These are phyloP conservation scores for Epicampocera succincta DNA, from an alignment of 2,888 invertebrate species.

Conservation along the genomic window DNA sequence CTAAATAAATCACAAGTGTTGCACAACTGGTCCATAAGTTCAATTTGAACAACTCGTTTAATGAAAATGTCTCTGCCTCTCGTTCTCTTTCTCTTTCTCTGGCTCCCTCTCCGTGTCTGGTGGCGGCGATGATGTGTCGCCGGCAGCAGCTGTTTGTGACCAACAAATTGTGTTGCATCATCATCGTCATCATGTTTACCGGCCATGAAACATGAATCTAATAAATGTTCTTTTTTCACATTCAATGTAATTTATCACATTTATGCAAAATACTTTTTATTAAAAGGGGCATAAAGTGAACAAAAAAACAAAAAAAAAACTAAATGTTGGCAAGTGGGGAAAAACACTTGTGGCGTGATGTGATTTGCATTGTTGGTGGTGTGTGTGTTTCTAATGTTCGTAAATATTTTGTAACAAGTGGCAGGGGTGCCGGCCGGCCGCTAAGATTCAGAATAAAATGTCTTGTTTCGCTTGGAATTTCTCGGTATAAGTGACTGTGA, in stretches of 20 bases:
- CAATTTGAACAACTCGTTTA: too few relatives aligned
- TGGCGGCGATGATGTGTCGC: neutral
- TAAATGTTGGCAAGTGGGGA: neutral
- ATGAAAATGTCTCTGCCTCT: neutral
- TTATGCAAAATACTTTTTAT: conserved; percentile 31
- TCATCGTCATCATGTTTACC: conserved; percentile 21
- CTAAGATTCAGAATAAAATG: neutral
- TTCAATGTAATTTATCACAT: conserved; percentile 47
- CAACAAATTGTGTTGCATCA: conserved; percentile 35
- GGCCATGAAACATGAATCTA: conserved; percentile 22
- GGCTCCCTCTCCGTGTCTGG: too few relatives aligned
- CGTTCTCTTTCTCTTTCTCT: too few relatives aligned
- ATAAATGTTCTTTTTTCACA: conserved; percentile 19
- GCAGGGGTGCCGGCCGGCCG: neutral
- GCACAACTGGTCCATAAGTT: neutral
- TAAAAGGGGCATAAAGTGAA: conserved; percentile 8
- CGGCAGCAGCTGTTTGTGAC: conserved; percentile 25
- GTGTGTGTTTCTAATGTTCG: neutral
- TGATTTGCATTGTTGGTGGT: conserved; percentile 5
- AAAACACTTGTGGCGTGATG: conserved; percentile 40
- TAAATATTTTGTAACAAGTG: conserved; percentile 31
- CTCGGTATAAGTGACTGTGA: too few relatives aligned
- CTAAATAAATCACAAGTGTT: conserved; percentile 12
- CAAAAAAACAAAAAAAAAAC: conserved; percentile 7
- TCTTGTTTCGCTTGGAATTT: too few relatives aligned